Conservation (phyloP, 1,140 invertebrate genomes). For the Adoxophyes honmai region DNA sequence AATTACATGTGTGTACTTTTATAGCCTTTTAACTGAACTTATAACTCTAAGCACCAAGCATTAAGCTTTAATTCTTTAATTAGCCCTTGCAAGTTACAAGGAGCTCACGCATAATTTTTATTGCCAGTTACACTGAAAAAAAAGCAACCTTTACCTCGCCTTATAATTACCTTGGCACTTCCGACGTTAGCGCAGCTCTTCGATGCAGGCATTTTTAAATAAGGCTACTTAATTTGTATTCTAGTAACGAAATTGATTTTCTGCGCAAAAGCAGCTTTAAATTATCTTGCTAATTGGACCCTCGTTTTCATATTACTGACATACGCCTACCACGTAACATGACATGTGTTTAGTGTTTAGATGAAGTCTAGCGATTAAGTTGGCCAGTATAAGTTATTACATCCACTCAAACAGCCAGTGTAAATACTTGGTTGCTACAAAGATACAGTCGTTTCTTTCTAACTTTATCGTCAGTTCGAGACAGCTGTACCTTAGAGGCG, state of each 20-base stretch:
- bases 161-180: slow-evolving; percentile 31
- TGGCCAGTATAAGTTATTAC: too few species aligned
- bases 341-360: slow-evolving; percentile 5
- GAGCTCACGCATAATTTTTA: slow-evolving; percentile 37
- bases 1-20: too few species aligned
- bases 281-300: slow-evolving; percentile 1
- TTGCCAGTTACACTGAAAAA: slow-evolving; percentile 37
- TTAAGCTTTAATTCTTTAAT: slow-evolving; percentile 56
- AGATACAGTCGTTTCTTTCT: too few species aligned
- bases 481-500: too few species aligned
- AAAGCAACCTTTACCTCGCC: slow-evolving; percentile 39
- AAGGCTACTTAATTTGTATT: slow-evolving; percentile 4
- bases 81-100: slow-evolving; percentile 31
- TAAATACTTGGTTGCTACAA: too few species aligned
- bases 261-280: slow-evolving; percentile 1
- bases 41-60: slow-evolving; percentile 26
- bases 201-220: slow-evolving; percentile 3
- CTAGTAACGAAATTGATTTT: slow-evolving; percentile 11
- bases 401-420: too few species aligned
- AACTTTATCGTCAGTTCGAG: too few species aligned
- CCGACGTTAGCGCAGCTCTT: slow-evolving; percentile 4
- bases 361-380: background rate
- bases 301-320: slow-evolving; percentile 10
- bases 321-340: background rate
- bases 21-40: background rate